Evolutionary conservation across 2,888 invertebrate species (phyloP), one percentile per base, ranked within the genome.

Genomic region (Spisula subtruncata): DNA sequence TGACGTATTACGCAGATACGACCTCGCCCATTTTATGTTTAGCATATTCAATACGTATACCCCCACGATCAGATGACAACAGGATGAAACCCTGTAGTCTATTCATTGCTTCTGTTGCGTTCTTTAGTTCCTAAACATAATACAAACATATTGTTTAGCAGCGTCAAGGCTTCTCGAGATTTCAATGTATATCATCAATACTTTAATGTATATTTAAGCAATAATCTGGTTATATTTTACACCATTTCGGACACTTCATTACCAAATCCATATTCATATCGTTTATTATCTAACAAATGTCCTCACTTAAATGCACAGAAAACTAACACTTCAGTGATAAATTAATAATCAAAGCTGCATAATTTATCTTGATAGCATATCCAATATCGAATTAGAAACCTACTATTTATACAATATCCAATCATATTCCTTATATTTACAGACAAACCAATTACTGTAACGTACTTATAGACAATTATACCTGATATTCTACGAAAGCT

Each of bases 31-130:
- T 99, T 98, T 99, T 99, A 97, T 98, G 99, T 98, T 99, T 98
- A 97, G 99, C 99, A 98, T 98, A 99, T 98, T 99, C 99, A 97
- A 99, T 99, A 97, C 99, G 98, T 97, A 99, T 99, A 97, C 99
- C 99, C 96, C 99, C 99, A 97, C 99, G 98, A 97, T 98, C 98
- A 95, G 99, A 99, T 97, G 99, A 99, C 97, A 99, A 98, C 96
- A 99, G 98, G 97, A 98, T 98, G 97, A 98, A 98, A 97, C 99
- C 99, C 97, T 99, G 99, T 96, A 99, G 98, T 96, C 98, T 98
- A 97, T 98, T 98, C 98, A 99, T 98, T 96, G 99, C 99, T 96
- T 98, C 98, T 97, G 98, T 98, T 96, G 99, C 99, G 97, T 98
- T 98, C 96, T 98, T 97, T 96, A 99, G 98, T 97, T 98, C 98